These are phyloP conservation scores for Helleia helle DNA, from an alignment of 2,888 invertebrate species.

Conservation along the genomic window DNA sequence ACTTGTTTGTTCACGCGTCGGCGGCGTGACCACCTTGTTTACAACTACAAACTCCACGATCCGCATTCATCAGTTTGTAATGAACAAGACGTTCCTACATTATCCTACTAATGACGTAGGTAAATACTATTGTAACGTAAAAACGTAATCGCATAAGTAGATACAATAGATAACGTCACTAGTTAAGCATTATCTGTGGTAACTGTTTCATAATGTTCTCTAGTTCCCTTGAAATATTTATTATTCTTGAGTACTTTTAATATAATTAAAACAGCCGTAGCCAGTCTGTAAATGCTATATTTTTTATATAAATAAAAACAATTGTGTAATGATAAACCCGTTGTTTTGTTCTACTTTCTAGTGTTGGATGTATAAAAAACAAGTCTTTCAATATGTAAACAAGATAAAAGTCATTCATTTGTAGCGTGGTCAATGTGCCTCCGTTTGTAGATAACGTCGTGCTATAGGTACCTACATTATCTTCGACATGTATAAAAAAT, in stretches of 20 bases:
- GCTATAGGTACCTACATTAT: not conserved
- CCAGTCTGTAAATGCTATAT: slow-evolving; percentile 1
- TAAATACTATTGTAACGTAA: not conserved
- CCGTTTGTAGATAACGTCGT: slow-evolving; percentile 9
- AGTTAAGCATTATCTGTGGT: too few species aligned
- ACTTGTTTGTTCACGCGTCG: slow-evolving; percentile 69
- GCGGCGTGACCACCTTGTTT: slow-evolving; percentile 62
- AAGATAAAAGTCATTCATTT: slow-evolving; percentile 25
- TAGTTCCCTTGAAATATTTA: too few species aligned
- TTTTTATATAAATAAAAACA: too few species aligned
- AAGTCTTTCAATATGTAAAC: slow-evolving; percentile 15
- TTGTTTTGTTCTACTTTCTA: slow-evolving; percentile 9
- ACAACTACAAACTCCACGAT: slow-evolving; percentile 48
- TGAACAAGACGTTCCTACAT: not conserved
- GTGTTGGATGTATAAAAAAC: slow-evolving; percentile 13
- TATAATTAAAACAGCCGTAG: too few species aligned
- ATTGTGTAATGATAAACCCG: slow-evolving; percentile 5
- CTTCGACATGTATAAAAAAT: not conserved
- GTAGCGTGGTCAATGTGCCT: slow-evolving; percentile 19
- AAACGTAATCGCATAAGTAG: not conserved
- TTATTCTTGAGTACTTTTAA: too few species aligned
- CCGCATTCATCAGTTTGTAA: slow-evolving; percentile 39
- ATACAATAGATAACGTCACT: too few species aligned
- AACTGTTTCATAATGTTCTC: too few species aligned
- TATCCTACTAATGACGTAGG: not conserved